These are phyloP conservation scores for Nesometra sesokonis DNA, from an alignment of 35 echinoderm and acorn worm species.

Conservation along the genomic window DNA sequence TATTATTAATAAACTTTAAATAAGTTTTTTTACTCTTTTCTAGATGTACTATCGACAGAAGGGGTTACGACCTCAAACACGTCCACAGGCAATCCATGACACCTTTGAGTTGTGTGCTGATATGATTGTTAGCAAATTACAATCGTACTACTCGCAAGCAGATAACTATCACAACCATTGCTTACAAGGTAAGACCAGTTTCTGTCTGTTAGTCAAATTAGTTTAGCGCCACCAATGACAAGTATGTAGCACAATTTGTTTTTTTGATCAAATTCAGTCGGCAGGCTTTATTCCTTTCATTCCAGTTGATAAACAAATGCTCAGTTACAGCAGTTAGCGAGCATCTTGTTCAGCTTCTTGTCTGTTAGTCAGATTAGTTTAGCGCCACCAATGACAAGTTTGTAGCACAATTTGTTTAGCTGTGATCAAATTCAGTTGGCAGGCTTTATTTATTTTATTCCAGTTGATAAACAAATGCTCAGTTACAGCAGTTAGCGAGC, in stretches of 20 bases:
- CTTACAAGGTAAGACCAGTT: conserved; percentile 59
- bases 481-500: too few relatives aligned
- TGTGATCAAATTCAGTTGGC: too few relatives aligned
- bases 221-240: background rate
- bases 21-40: too few relatives aligned
- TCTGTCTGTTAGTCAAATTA: background rate
- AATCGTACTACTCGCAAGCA: conserved; percentile 76
- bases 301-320: background rate
- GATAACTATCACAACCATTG: conserved; percentile 97
- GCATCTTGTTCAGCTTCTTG: too few relatives aligned
- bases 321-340: too few relatives aligned
- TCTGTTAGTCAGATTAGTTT: too few relatives aligned
- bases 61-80: conserved; percentile 44
- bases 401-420: too few relatives aligned
- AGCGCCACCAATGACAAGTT: too few relatives aligned
- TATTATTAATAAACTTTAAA: too few relatives aligned
- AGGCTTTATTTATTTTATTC: too few relatives aligned
- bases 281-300: background rate
- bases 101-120: conserved; percentile 88
- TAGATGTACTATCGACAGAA: conserved; percentile 95
- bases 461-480: too few relatives aligned
- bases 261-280: background rate
- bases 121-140: conserved; percentile 73
- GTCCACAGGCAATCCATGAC: conserved; percentile 80
- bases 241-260: background rate